phyloP scores from a whole-genome alignment of 2,113 vertebrate genomes.

The Isurus oxyrinchus region DNA sequence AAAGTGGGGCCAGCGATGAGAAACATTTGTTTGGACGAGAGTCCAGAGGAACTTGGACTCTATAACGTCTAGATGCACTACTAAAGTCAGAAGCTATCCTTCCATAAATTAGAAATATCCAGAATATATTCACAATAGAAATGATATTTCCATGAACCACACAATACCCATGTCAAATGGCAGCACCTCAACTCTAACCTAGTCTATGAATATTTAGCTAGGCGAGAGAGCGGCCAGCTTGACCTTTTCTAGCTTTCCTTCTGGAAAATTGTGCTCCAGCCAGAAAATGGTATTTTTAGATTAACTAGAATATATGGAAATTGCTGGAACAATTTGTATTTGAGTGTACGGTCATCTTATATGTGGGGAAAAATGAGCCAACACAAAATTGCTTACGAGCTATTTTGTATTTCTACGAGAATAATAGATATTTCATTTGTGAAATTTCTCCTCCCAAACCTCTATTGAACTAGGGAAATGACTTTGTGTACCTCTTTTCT shows the following conservation, averaged over 20 bases:
- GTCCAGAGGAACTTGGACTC: neutral
- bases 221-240: neutral
- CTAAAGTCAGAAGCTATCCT: neutral
- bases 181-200: neutral
- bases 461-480: neutral
- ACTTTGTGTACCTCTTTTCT: constrained; percentile 73
- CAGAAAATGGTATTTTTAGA: neutral
- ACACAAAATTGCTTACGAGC: neutral
- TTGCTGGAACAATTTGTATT: neutral
- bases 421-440: neutral
- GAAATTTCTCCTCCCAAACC: neutral
- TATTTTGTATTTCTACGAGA: neutral
- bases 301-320: neutral
- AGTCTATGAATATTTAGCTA: neutral
- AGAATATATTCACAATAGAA: neutral
- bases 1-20: neutral
- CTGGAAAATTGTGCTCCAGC: neutral
- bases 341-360: neutral
- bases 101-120: neutral
- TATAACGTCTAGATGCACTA: neutral
- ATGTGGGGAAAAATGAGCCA: neutral
- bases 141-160: neutral
- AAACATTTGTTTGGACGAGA: neutral
- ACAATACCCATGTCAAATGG: neutral
- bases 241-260: neutral